A percentile compares a stretch with the other conserved stretches of the same genome.
Evolutionary conservation across 2,113 vertebrate genomes (phyloP).

Genomic region (Macrotus californicus): DNA sequence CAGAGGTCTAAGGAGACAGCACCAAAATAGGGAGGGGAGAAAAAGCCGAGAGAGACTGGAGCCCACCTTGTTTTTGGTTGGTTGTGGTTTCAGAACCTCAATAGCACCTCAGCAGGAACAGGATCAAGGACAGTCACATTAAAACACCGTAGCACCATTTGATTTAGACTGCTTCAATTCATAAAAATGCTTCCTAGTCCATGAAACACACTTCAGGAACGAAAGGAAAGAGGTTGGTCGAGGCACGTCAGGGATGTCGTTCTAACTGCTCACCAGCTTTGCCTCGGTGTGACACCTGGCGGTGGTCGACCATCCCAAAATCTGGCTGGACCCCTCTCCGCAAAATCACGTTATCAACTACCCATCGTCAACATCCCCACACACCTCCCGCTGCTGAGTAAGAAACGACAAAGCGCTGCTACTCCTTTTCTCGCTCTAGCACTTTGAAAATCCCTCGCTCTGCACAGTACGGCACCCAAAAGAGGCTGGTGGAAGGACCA

Average conservation of each 20-base stretch:
- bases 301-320: neutral
- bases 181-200: constrained; percentile 81
- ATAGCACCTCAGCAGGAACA: constrained; percentile 83
- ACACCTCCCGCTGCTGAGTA: neutral
- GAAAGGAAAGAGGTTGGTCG: constrained; percentile 74
- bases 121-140: constrained; percentile 79
- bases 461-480: neutral
- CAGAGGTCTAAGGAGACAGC: constrained; percentile 67
- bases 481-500: constrained; percentile 41
- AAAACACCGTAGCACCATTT: constrained; percentile 84
- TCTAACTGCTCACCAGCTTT: constrained; percentile 26
- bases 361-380: neutral
- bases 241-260: constrained; percentile 75
- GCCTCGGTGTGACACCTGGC: constrained; percentile 27
- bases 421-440: neutral
- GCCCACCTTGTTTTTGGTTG: constrained; percentile 74
- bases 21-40: constrained; percentile 28
- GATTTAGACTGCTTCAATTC: constrained; percentile 78
- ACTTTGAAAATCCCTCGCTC: neutral
- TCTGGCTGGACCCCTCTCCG: neutral
- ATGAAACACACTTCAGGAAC: constrained; percentile 77
- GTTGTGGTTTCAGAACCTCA: constrained; percentile 67
- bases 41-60: constrained; percentile 52
- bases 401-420: neutral
- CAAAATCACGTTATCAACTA: neutral